Percentiles rank a stretch among this genome's conserved stretches.
phyloP scores from a whole-genome alignment of 2,888 invertebrate species.

The Parapristionchus giblindavisi region DNA sequence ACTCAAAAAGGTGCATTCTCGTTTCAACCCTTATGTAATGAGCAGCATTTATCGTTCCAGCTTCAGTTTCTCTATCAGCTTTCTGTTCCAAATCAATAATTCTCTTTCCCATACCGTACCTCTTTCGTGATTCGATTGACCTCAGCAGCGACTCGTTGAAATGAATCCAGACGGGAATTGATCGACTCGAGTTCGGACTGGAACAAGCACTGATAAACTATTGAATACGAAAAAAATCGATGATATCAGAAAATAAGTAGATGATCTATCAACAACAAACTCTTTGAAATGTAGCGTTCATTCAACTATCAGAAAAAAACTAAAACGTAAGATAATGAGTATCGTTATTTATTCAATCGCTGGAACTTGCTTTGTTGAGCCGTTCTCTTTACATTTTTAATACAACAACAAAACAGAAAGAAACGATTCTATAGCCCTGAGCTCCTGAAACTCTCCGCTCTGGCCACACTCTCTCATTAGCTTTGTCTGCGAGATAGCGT shows the following conservation, averaged over 20 bases:
- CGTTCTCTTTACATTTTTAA: background rate
- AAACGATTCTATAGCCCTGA: too few relatives aligned
- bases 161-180: background rate
- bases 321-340: background rate
- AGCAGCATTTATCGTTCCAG: background rate
- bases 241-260: too few relatives aligned
- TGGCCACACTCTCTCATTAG: background rate
- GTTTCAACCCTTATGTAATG: too few relatives aligned
- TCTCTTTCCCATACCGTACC: background rate
- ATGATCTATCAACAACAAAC: too few relatives aligned
- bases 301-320: too few relatives aligned
- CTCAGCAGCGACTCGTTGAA: background rate
- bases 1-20: too few relatives aligned
- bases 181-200: slow-evolving; percentile 8
- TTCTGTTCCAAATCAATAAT: background rate
- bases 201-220: background rate
- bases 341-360: background rate
- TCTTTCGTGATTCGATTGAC: slow-evolving; percentile 17
- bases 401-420: too few relatives aligned
- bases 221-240: too few relatives aligned
- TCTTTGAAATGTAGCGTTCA: too few relatives aligned
- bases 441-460: background rate
- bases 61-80: background rate
- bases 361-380: background rate
- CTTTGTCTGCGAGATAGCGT: background rate